A percentile compares a stretch with the other conserved stretches of the same genome.
Evolutionary conservation across 1,140 invertebrate genomes (phyloP).

Genomic region (Anastatus disparis): DNA sequence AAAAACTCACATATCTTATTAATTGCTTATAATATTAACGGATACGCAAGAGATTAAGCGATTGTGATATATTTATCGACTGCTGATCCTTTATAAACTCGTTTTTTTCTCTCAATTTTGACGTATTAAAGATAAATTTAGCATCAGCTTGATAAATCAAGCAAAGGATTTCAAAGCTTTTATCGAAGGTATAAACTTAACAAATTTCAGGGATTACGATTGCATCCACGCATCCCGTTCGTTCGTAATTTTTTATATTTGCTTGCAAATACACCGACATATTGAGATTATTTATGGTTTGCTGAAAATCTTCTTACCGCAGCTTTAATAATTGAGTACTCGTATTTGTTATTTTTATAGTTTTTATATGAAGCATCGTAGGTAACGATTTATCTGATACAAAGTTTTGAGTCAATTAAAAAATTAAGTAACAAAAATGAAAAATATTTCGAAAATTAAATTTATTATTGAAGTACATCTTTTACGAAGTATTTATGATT

Average conservation of each 20-base stretch:
- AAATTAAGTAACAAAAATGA: too few relatives aligned
- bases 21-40: neutral
- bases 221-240: too few relatives aligned
- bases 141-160: neutral
- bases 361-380: too few relatives aligned
- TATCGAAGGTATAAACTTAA: neutral
- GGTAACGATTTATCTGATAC: too few relatives aligned
- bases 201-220: neutral
- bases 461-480: too few relatives aligned
- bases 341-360: too few relatives aligned
- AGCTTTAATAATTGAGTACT: neutral
- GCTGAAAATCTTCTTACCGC: neutral
- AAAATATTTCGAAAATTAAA: too few relatives aligned
- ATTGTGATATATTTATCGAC: neutral
- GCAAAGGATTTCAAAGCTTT: neutral
- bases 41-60: neutral
- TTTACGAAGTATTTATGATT: too few relatives aligned
- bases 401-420: too few relatives aligned
- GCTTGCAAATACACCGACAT: neutral
- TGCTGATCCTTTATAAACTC: too few relatives aligned
- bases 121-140: neutral
- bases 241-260: neutral
- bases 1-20: too few relatives aligned
- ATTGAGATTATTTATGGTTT: constrained; percentile 4
- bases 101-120: neutral